Percentiles rank a stretch among this genome's conserved stretches.
These are phyloP conservation scores for Coptodon bakossiorum DNA, from an alignment of 2,113 vertebrate species.

Conservation along the genomic window DNA sequence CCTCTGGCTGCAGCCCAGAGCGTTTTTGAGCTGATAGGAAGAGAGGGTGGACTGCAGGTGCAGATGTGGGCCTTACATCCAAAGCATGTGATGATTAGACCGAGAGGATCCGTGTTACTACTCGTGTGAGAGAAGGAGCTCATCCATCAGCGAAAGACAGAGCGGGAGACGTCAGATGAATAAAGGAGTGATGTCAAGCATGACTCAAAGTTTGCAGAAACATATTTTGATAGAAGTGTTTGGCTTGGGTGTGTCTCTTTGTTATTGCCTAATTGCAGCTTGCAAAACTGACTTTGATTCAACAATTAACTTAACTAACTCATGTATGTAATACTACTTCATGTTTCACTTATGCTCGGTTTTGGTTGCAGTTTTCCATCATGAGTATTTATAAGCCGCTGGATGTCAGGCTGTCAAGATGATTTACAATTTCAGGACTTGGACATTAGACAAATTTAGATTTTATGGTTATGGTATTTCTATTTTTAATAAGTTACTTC, in stretches of 20 bases:
- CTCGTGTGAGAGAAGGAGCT: not conserved
- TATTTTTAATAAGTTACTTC: conserved; percentile 43
- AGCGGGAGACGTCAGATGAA: not conserved
- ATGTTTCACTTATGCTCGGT: not conserved
- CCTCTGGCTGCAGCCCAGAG: not conserved
- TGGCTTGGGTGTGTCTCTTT: not conserved
- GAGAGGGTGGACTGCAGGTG: conserved; percentile 23
- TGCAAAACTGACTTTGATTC: not conserved
- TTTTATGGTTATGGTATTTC: conserved; percentile 10
- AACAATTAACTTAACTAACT: not conserved
- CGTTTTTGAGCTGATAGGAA: conserved; percentile 16
- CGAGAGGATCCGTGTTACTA: conserved; percentile 17
- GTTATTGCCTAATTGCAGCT: not conserved
- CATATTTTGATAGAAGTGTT: not conserved
- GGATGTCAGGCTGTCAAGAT: not conserved
- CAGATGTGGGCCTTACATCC: conserved; percentile 44
- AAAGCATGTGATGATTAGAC: conserved; percentile 45
- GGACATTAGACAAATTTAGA: conserved; percentile 32
- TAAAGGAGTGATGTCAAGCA: not conserved
- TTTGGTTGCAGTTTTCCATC: not conserved
- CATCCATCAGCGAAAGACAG: not conserved
- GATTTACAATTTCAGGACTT: conserved; percentile 22
- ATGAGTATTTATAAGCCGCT: conserved; percentile 32
- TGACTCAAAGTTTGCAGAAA: not conserved
- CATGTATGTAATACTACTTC: not conserved